Evolutionary conservation across 23 tunicate species (phyloP).

Genomic region (Pegea sp.): DNA sequence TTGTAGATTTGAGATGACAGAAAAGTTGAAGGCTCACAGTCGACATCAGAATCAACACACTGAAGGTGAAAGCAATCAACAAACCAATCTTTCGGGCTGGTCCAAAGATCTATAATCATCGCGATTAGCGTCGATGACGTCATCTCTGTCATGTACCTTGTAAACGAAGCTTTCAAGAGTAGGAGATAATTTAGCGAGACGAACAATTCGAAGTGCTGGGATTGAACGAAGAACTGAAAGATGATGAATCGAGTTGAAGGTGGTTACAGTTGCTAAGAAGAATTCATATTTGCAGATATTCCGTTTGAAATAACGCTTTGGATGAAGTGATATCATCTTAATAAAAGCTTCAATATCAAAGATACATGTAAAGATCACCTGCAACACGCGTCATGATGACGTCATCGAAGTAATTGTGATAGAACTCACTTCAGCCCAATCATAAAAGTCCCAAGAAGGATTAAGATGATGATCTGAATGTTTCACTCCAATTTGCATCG

Average conservation of each 20-base stretch:
- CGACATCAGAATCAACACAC: constrained; percentile 68
- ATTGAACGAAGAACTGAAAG: constrained; percentile 34
- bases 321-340: constrained; percentile 55
- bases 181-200: constrained; percentile 64
- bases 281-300: constrained; percentile 66
- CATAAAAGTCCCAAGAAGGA: background rate
- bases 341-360: constrained; percentile 70
- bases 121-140: background rate
- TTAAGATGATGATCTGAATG: background rate
- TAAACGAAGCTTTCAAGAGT: constrained; percentile 58
- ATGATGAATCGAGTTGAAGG: constrained; percentile 25
- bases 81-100: constrained; percentile 95
- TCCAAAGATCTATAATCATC: constrained; percentile 57
- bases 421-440: background rate
- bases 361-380: constrained; percentile 56
- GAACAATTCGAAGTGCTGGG: constrained; percentile 47
- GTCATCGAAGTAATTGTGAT: background rate
- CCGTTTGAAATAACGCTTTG: constrained; percentile 27
- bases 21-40: constrained; percentile 83
- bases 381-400: no score
- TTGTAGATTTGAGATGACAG: constrained; percentile 17
- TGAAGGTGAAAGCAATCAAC: constrained; percentile 52
- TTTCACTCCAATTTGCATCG: constrained; percentile 14
- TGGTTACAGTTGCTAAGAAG: constrained; percentile 61
- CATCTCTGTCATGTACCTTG: constrained; percentile 18